Evolutionary conservation across 2,888 invertebrate species (phyloP).

Genomic region (Neoascia interrupta): DNA sequence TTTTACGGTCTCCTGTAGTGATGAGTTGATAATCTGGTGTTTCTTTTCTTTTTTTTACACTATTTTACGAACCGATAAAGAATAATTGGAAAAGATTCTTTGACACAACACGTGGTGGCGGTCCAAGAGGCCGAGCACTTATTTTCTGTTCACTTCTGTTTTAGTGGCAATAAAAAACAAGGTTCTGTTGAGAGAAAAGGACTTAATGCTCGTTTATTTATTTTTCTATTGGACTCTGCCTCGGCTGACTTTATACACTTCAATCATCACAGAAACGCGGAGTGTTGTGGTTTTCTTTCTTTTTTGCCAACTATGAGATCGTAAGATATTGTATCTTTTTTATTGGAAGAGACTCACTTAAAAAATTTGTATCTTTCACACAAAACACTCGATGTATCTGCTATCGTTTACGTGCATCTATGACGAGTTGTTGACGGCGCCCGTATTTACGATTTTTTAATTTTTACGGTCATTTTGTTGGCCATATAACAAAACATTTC

Average conservation of each 20-base stretch:
- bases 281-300: background rate
- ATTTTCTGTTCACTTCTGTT: constrained; percentile 61
- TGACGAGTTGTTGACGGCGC: too few relatives aligned
- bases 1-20: constrained; percentile 30
- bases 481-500: constrained; percentile 32
- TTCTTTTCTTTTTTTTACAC: constrained; percentile 5
- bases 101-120: constrained; percentile 14
- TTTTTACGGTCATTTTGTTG: constrained; percentile 56
- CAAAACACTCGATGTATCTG: constrained; percentile 37
- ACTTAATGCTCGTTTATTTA: constrained; percentile 31
- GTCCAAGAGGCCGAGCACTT: constrained; percentile 27
- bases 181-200: constrained; percentile 50
- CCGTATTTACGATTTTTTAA: constrained; percentile 58
- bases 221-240: constrained; percentile 23
- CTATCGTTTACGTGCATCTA: constrained; percentile 30
- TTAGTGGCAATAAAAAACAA: constrained; percentile 61
- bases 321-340: constrained; percentile 22
- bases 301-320: constrained; percentile 21
- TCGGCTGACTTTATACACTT: constrained; percentile 6
- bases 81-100: constrained; percentile 45
- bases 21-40: constrained; percentile 12
- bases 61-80: constrained; percentile 40
- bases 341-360: too few relatives aligned
- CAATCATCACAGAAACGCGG: constrained; percentile 28
- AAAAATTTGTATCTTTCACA: constrained; percentile 3